Base-by-base conservation (phyloP, 2,797 vertebrate genomes). In the Chiropotes sagulatus region DNA sequence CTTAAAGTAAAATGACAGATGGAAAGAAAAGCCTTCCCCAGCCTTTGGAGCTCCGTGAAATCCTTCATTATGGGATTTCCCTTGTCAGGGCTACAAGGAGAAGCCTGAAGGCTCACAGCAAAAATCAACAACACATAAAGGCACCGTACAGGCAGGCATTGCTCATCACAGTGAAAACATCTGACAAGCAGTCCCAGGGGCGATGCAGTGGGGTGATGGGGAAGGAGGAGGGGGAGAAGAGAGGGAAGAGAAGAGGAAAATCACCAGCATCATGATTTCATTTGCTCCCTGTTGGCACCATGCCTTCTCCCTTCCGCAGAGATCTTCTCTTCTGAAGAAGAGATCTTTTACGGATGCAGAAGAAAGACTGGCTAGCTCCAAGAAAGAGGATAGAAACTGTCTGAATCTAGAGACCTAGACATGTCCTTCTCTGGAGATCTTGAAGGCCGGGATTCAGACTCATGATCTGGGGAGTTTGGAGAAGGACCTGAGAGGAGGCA, bases 11-110 rank as follows among this genome's bases (percentile, higher is more conserved):
- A 81, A 81, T 93, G 97, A 97, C 98, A 98, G 98, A 98, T 96
- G 97, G 97, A 85, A 89, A 96, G 95, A 97, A 97, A 98, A 96
- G 94, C 83, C 54, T 82, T 95, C 87, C 72, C 52, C 19, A 41
- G 95, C 52, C 88, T 5, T 3, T 33, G 24, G 76, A 98, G 94
- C 96, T 75, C 98, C 92, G 96, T 97, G 97, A 98, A 97, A 98
- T 98, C 97, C 97, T 97, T 97, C 97, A 95, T 98, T 98, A 98
- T 90, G 97, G 97, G 98, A 98, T 96, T 97, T 98, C 96, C 98
- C 98, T 97, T 97, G 98, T 96, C 91, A 48, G 96, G 97, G 90
- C 98, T 96, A 61, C 41, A 80, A 95, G 97, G 96, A 97, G 97
- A 98, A 98, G 94, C 98, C 97, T 20, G 78, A 94, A 98, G 97